Conservation (phyloP, 1,140 invertebrate species). For the Lepidurus arcticus region DNA sequence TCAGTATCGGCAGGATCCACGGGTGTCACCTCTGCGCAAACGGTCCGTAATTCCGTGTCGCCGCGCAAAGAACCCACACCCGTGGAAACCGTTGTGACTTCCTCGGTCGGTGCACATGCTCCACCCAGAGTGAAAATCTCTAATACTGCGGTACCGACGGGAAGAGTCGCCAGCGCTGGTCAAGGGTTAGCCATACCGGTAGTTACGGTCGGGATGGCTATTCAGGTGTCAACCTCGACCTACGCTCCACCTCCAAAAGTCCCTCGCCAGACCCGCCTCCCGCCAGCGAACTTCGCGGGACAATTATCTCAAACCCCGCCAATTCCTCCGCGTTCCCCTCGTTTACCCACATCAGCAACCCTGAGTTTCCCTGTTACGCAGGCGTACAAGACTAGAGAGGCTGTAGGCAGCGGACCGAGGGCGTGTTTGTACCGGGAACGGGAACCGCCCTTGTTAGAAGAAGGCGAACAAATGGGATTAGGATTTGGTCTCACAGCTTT, state of each 20-base stretch:
- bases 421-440: conserved; percentile 26
- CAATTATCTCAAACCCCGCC: neutral
- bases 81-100: neutral
- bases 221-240: conserved; percentile 30
- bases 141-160: neutral
- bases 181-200: neutral
- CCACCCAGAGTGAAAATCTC: neutral
- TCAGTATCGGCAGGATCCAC: neutral
- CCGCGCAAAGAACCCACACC: conserved; percentile 1
- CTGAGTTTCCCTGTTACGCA: neutral
- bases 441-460: conserved; percentile 31
- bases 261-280: neutral
- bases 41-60: neutral
- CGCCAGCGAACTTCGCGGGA: neutral
- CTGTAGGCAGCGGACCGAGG: neutral
- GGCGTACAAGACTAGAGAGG: neutral
- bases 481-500: neutral
- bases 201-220: conserved; percentile 29
- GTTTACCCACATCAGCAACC: neutral
- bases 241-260: conserved; percentile 30
- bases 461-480: conserved; percentile 8
- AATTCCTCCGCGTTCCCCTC: neutral
- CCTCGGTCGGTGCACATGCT: conserved; percentile 2
- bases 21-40: neutral
- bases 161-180: neutral